These are phyloP conservation scores for Oreotrochilus melanogaster DNA, from an alignment of 2,113 vertebrate genomes.

Conservation along the genomic window DNA sequence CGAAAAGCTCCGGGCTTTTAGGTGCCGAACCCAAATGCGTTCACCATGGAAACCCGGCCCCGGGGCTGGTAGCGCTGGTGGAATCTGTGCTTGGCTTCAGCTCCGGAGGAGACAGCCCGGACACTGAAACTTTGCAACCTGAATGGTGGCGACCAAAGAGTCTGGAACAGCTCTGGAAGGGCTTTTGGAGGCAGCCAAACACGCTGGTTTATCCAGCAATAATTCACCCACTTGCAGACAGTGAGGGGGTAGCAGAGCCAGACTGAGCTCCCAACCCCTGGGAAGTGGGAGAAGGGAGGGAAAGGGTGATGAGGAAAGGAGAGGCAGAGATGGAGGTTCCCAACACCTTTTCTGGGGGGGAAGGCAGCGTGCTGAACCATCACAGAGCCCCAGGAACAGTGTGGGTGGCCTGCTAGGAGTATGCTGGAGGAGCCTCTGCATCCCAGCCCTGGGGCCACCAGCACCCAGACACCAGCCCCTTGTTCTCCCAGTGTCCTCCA, in stretches of 20 bases:
- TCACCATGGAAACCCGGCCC: constrained; percentile 26
- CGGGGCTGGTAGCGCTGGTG: not conserved
- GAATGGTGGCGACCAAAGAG: not conserved
- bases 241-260: not conserved
- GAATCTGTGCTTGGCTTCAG: not conserved
- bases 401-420: not conserved
- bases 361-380: accelerated
- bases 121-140: not conserved
- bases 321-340: not conserved
- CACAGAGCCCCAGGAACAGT: not conserved
- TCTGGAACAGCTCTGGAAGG: not conserved
- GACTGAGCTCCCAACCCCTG: accelerated
- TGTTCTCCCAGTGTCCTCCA: not conserved
- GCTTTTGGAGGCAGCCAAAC: not conserved
- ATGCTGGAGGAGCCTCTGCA: not conserved
- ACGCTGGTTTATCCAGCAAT: not conserved
- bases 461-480: not conserved
- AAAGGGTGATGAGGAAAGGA: accelerated
- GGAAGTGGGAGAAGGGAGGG: not conserved
- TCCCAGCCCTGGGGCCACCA: accelerated
- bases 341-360: accelerated
- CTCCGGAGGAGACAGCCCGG: not conserved
- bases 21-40: not conserved
- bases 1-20: not conserved
- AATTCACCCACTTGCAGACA: not conserved